These are phyloP conservation scores for Schizaphis graminum DNA, from an alignment of 2,888 invertebrate genomes.

Conservation along the genomic window DNA sequence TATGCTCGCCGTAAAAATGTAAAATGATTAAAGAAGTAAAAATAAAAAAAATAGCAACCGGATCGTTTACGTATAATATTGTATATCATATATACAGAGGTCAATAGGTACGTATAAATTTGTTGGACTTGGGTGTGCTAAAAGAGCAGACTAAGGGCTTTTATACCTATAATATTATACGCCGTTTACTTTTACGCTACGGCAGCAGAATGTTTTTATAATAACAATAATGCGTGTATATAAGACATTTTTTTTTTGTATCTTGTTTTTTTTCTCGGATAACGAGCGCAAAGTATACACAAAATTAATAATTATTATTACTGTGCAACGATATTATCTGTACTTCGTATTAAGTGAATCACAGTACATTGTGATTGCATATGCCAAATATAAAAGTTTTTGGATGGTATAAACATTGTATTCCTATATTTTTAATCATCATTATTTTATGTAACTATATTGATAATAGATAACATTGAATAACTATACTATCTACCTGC, in stretches of 20 bases:
- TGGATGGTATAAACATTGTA: background rate
- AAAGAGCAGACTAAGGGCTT: background rate
- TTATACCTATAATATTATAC: background rate
- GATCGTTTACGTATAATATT: background rate
- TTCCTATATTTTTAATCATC: background rate
- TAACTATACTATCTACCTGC: background rate
- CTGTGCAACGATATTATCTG: background rate
- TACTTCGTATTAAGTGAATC: background rate
- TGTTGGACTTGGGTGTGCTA: background rate
- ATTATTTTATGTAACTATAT: background rate
- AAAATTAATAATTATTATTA: background rate
- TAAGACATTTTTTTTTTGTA: background rate
- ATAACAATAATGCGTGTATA: background rate
- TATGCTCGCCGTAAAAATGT: background rate
- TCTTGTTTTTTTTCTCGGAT: background rate
- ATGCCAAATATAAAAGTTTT: background rate
- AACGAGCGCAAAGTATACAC: background rate
- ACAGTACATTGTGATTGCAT: background rate
- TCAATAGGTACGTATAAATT: background rate
- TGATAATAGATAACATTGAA: background rate
- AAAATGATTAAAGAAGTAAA: background rate
- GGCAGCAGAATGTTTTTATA: slow-evolving; percentile 10
- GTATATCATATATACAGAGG: background rate
- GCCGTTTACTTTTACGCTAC: background rate
- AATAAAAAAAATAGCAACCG: background rate